Evolutionary conservation across 2,113 vertebrate genomes (phyloP).

Genomic region (Nematolebias whitei): DNA sequence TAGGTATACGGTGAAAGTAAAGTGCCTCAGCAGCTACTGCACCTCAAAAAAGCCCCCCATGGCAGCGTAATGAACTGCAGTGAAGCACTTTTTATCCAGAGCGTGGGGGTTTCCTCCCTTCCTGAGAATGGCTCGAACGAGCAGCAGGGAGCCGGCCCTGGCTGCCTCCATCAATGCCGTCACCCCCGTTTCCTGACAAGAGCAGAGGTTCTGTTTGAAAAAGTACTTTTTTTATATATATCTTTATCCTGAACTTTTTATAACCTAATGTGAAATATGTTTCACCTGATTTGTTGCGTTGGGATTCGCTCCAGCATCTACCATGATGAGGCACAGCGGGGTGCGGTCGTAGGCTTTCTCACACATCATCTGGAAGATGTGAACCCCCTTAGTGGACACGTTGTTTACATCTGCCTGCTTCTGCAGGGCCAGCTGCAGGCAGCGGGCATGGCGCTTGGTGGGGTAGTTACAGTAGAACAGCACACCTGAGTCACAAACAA

Average conservation of each 20-base stretch:
- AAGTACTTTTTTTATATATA: too few relatives aligned
- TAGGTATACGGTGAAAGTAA: too few relatives aligned
- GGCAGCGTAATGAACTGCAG: conserved; percentile 90
- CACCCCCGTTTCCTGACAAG: conserved; percentile 84
- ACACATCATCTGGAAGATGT: conserved; percentile 88
- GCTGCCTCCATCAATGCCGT: conserved; percentile 90
- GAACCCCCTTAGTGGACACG: conserved; percentile 75
- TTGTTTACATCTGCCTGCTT: conserved; percentile 88
- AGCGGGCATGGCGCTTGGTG: conserved; percentile 84
- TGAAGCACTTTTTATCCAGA: conserved; percentile 80
- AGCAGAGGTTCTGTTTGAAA: background rate
- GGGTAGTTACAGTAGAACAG: conserved; percentile 91
- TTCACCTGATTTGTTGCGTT: conserved; percentile 80
- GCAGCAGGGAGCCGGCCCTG: conserved; percentile 78
- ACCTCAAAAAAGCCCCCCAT: conserved; percentile 92
- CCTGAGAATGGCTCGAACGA: conserved; percentile 84
- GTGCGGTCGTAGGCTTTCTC: conserved; percentile 81
- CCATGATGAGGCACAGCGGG: conserved; percentile 83
- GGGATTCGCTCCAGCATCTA: conserved; percentile 88
- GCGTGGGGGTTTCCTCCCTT: conserved; percentile 83
- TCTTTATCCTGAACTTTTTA: too few relatives aligned
- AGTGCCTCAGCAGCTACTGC: conserved; percentile 1
- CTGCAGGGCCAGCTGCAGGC: conserved; percentile 82
- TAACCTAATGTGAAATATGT: too few relatives aligned
- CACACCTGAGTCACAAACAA: conserved; percentile 76